These are phyloP conservation scores for Aphidius ervi DNA, from an alignment of 1,140 invertebrate genomes.

Conservation along the genomic window DNA sequence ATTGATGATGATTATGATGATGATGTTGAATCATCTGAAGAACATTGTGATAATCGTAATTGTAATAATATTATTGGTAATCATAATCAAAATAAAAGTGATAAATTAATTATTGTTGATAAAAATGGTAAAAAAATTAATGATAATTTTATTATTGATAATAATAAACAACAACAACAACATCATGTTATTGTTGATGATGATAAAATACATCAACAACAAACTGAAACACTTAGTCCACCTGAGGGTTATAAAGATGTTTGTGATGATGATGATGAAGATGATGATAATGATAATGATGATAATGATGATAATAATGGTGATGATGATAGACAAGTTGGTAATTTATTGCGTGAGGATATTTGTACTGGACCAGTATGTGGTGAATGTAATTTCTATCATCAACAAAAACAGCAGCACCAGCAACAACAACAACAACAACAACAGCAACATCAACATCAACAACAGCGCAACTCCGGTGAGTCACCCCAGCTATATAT, in stretches of 20 bases:
- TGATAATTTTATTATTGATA: not conserved
- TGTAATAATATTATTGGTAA: no score
- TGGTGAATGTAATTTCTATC: constrained; percentile 42
- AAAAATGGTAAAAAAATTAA: not conserved
- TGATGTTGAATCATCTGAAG: constrained; percentile 55
- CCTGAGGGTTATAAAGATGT: constrained; percentile 82
- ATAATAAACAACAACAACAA: constrained; percentile 11
- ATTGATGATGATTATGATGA: constrained; percentile 38
- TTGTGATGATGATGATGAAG: constrained; percentile 38
- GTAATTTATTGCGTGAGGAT: constrained; percentile 26
- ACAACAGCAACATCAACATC: no score
- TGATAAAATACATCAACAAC: constrained; percentile 26
- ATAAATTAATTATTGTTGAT: constrained; percentile 28
- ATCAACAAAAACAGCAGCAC: constrained; percentile 20
- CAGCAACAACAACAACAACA: no score
- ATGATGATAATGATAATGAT: constrained; percentile 19
- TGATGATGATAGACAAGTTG: constrained; percentile 34
- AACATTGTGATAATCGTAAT: constrained; percentile 29
- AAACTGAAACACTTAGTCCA: constrained; percentile 75
- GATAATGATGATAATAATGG: constrained; percentile 63
- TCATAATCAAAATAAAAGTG: constrained; percentile 33
- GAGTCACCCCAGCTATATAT: constrained; percentile 24
- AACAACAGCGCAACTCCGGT: constrained; percentile 32
- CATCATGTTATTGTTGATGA: constrained; percentile 1
- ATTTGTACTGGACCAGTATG: constrained; percentile 28